A percentile compares a stretch with the other conserved stretches of the same genome.
Conservation (phyloP, 1,140 invertebrate genomes). For the Zeugodacus cucurbitae region DNA sequence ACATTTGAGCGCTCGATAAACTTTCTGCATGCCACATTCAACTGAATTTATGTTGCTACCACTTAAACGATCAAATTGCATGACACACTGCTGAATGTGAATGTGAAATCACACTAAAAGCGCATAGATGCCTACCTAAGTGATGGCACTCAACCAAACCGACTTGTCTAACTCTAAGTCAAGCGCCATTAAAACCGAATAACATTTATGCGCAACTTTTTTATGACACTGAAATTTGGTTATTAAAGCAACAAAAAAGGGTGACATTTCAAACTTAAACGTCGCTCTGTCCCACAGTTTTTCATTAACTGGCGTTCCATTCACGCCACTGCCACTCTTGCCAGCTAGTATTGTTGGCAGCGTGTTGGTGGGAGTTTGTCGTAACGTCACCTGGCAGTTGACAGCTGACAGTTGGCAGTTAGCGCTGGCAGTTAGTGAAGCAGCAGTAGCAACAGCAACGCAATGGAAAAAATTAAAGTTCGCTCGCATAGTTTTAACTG, state of each 20-base stretch:
- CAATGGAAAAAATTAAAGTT: neutral
- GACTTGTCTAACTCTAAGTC: neutral
- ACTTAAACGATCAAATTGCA: neutral
- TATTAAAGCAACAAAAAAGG: neutral
- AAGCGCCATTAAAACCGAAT: neutral
- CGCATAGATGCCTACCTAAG: too few relatives aligned
- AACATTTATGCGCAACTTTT: neutral
- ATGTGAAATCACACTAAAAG: neutral
- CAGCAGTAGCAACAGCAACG: neutral
- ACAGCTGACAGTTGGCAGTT: neutral
- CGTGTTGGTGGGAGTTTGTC: neutral
- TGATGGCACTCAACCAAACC: neutral
- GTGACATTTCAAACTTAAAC: neutral
- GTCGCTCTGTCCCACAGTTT: neutral
- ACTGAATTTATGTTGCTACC: too few relatives aligned
- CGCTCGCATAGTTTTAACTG: slow-evolving; percentile 26
- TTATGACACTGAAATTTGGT: neutral
- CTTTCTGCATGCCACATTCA: neutral
- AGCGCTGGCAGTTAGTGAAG: neutral
- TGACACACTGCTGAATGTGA: too few relatives aligned
- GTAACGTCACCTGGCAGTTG: neutral
- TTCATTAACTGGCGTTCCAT: neutral
- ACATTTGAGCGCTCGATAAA: neutral
- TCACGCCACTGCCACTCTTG: neutral
- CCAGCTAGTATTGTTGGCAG: neutral